These are phyloP conservation scores for Porites lutea DNA, from an alignment of 64 coral and sea anemone species.

Conservation along the genomic window DNA sequence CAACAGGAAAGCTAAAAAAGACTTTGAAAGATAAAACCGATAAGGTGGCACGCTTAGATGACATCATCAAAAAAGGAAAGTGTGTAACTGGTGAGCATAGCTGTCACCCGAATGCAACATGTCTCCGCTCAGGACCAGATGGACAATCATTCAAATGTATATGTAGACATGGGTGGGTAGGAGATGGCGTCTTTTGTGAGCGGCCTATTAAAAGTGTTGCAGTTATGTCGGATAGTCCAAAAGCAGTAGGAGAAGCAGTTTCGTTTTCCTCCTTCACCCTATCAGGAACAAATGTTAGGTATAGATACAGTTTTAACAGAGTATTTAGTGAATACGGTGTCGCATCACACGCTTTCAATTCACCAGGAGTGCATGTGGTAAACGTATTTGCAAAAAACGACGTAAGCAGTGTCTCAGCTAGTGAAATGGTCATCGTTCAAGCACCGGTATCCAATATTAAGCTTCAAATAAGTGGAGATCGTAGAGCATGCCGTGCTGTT, in stretches of 20 bases:
- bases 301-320: slow-evolving; percentile 64
- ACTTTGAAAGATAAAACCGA: slow-evolving; percentile 46
- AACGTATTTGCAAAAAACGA: slow-evolving; percentile 49
- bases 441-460: slow-evolving; percentile 38
- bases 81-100: slow-evolving; percentile 72
- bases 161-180: slow-evolving; percentile 71
- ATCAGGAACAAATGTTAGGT: slow-evolving; percentile 65
- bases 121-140: slow-evolving; percentile 45
- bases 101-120: slow-evolving; percentile 76
- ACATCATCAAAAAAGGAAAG: slow-evolving; percentile 55
- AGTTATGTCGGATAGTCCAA: slow-evolving; percentile 66
- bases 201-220: slow-evolving; percentile 59
- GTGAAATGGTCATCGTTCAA: slow-evolving; percentile 57
- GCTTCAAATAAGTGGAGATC: slow-evolving; percentile 49
- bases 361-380: slow-evolving; percentile 55
- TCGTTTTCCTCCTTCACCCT: slow-evolving; percentile 48
- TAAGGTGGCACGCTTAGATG: slow-evolving; percentile 11
- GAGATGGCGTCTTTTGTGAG: slow-evolving; percentile 57
- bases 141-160: slow-evolving; percentile 71
- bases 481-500: slow-evolving; percentile 46
- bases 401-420: slow-evolving; percentile 31
- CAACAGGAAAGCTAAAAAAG: slow-evolving; percentile 2
- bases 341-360: slow-evolving; percentile 27
- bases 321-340: slow-evolving; percentile 41
- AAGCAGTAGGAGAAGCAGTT: slow-evolving; percentile 50